phyloP scores from a whole-genome alignment of 2,113 vertebrate species.

The Zootoca vivipara region DNA sequence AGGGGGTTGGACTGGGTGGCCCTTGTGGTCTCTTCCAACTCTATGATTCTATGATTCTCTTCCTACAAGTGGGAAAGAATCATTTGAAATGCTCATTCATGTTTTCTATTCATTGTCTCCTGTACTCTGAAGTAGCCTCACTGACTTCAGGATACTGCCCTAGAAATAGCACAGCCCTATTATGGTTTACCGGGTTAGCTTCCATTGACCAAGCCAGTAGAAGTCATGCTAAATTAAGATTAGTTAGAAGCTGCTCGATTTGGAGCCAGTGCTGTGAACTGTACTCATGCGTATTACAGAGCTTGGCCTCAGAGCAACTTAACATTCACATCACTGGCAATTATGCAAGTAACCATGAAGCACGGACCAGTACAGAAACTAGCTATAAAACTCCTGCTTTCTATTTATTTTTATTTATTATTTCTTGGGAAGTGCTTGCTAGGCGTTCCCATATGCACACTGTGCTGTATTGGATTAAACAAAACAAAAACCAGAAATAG shows the following conservation, averaged over 20 bases:
- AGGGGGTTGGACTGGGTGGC: no score
- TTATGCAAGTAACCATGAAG: background rate
- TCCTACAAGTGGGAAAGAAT: background rate
- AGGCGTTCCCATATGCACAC: background rate
- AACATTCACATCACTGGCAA: background rate
- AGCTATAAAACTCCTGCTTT: background rate
- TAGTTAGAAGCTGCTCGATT: background rate
- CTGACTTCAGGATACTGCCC: background rate
- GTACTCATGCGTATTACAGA: background rate
- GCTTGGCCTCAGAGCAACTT: background rate
- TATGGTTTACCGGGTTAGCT: background rate
- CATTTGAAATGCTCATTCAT: background rate
- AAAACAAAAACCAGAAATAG: background rate
- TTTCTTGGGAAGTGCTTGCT: background rate
- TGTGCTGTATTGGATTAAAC: background rate
- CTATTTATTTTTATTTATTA: background rate
- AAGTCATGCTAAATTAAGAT: slow-evolving; percentile 21
- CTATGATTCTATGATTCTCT: no score
- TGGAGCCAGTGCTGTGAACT: background rate
- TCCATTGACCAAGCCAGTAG: background rate
- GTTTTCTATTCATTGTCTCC: background rate
- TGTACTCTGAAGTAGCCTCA: background rate
- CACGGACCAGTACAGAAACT: background rate
- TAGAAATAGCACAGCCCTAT: background rate
- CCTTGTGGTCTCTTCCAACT: no score